Percentiles rank a stretch among this genome's conserved stretches.
Evolutionary conservation across 2,113 vertebrate species (phyloP).

Genomic region (Cebus imitator): DNA sequence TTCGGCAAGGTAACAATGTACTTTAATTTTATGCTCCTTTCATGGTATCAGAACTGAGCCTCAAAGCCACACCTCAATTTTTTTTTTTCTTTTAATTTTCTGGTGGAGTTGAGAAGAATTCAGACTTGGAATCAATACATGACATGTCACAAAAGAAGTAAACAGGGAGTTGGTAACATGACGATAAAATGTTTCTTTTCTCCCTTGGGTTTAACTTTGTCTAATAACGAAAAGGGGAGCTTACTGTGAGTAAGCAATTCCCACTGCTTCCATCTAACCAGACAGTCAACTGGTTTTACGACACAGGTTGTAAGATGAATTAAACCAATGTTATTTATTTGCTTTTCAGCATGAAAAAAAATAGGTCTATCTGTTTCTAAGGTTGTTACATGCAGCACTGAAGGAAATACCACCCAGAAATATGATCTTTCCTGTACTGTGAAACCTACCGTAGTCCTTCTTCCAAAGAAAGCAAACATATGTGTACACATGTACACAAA

Average conservation of each 20-base stretch:
- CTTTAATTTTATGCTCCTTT: constrained; percentile 5
- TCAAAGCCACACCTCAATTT: not conserved
- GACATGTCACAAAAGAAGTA: not conserved
- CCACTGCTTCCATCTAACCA: not conserved
- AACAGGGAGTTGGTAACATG: not conserved
- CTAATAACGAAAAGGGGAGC: not conserved
- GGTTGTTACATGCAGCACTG: not conserved
- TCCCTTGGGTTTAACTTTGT: not conserved
- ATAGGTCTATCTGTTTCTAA: not conserved
- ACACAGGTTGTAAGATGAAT: not conserved
- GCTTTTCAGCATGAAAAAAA: constrained; percentile 29
- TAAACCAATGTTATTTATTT: constrained; percentile 35
- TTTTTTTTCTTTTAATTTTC: not conserved
- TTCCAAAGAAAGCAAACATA: constrained; percentile 38
- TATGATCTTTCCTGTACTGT: constrained; percentile 15
- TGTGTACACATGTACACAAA: not conserved
- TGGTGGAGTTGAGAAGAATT: not conserved
- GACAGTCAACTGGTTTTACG: not conserved
- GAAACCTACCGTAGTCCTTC: not conserved
- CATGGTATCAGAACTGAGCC: not conserved
- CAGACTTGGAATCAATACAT: not conserved
- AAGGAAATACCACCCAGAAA: not conserved
- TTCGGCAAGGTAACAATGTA: not conserved
- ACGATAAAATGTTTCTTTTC: not conserved
- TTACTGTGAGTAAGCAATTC: not conserved